Conservation (phyloP, 2,113 vertebrate species). For the Apodemus sylvaticus region DNA sequence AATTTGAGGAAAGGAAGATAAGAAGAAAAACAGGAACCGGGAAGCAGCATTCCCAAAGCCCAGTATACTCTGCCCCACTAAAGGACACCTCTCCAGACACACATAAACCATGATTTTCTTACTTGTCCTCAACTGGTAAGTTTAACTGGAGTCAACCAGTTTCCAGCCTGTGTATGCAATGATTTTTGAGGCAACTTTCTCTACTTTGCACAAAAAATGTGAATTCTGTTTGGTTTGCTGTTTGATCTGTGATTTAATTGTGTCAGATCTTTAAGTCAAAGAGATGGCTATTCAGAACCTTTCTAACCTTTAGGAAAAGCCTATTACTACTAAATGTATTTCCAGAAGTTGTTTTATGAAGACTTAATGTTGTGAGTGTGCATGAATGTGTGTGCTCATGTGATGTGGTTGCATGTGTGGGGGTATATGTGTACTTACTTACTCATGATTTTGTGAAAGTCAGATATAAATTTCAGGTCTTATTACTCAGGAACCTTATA, state of each 20-base stretch:
- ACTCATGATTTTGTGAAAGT: background rate
- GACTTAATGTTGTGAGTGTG: background rate
- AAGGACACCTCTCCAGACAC: background rate
- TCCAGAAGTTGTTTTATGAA: background rate
- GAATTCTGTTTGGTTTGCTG: background rate
- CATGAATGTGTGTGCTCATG: too few species aligned
- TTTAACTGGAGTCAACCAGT: background rate
- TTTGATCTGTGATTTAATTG: background rate
- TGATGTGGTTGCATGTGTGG: background rate
- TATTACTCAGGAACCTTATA: background rate
- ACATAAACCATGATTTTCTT: accelerated
- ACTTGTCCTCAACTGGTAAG: background rate
- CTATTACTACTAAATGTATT: background rate
- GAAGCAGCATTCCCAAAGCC: background rate
- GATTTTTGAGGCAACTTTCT: background rate
- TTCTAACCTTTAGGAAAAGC: background rate
- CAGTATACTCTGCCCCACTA: background rate
- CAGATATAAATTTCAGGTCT: background rate
- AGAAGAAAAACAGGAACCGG: background rate
- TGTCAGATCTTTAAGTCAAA: background rate
- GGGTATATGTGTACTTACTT: background rate
- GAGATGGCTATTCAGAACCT: background rate
- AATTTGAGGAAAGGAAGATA: too few species aligned
- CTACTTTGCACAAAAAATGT: background rate
- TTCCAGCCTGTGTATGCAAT: background rate